Evolutionary conservation across 2,888 invertebrate genomes (phyloP), one percentile per base, ranked within the genome.

Genomic region (Bhutanitis thaidina): DNA sequence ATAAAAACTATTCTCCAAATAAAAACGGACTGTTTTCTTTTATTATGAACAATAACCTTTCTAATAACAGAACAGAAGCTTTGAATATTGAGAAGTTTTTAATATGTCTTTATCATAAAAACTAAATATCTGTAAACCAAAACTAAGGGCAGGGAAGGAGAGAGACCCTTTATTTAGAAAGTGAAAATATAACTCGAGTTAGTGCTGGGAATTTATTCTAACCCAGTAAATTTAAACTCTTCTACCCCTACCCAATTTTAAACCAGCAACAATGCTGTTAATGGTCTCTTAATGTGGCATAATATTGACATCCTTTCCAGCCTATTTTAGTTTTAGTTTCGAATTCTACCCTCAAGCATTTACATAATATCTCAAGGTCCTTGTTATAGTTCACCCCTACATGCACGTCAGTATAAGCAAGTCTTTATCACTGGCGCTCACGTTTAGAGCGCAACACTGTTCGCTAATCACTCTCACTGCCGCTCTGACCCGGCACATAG

Each of bases 401-500:
- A 43, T 15, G 10, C 27, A 32, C 46, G 14, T 35, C 7, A 10
- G 2, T 27, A 39, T 4, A 52, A 47, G 36, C 25, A 25, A 46
- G 47, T 52, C 43, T 41, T 34, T 43, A 36, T 53, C 48, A 56
- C 14, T 37, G 20, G 48, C 39, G 49, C 39, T 36, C 50, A 15
- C 39, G 15, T 32, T 16, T 30, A 12, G 51, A 45, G 52, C 47
- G 52, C 49, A 14, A 13, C 25, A 41, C 41, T 47, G 16, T 52
- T 37, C 60, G 69, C 69, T 87, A 87, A 59, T 89, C 85, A 64
- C 79, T 81, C 35, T 88, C 88, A 68, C 86, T 87, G 53, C 69
- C 79, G 56, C 82, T 88, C 59, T 74, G 80, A 0, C 91, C 91
- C 0, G 92, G 92, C 27, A 91, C 92, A 77, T 92, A 94, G 74